Percentiles rank a stretch among this genome's conserved stretches.
Evolutionary conservation across 2,797 vertebrate genomes (phyloP).

Genomic region (Avahi laniger): DNA sequence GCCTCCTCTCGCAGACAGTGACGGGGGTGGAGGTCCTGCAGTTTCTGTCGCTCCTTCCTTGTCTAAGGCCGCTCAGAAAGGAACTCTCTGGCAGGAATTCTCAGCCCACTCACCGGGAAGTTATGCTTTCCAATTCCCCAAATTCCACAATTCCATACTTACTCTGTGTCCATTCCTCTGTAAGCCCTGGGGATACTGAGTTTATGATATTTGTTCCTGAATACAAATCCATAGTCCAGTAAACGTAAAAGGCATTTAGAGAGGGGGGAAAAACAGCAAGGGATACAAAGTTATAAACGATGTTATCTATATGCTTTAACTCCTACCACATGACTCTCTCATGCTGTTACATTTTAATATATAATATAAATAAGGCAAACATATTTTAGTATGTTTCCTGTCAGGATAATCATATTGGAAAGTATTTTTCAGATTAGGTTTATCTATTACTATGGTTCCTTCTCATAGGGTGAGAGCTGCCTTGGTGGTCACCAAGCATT

Average conservation of each 20-base stretch:
- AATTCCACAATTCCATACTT: neutral
- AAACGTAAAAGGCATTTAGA: neutral
- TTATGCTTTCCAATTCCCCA: neutral
- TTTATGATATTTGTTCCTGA: neutral
- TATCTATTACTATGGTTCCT: neutral
- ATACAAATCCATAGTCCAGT: neutral
- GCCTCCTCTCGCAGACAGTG: neutral
- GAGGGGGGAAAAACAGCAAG: too few species aligned
- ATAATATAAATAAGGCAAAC: neutral
- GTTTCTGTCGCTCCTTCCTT: neutral
- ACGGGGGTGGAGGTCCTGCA: fast-evolving
- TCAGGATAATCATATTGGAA: neutral
- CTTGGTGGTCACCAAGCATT: neutral
- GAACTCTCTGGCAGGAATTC: neutral
- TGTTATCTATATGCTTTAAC: neutral
- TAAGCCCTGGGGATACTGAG: too few species aligned
- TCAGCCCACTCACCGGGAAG: neutral
- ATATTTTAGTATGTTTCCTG: neutral
- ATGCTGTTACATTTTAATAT: neutral
- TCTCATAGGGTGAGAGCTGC: neutral
- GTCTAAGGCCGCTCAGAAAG: neutral
- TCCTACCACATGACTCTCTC: neutral
- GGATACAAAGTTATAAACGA: neutral
- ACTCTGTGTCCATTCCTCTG: neutral
- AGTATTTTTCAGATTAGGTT: neutral